Evolutionary conservation across 1,140 invertebrate genomes (phyloP).

Genomic region (Procambarus clarkii): DNA sequence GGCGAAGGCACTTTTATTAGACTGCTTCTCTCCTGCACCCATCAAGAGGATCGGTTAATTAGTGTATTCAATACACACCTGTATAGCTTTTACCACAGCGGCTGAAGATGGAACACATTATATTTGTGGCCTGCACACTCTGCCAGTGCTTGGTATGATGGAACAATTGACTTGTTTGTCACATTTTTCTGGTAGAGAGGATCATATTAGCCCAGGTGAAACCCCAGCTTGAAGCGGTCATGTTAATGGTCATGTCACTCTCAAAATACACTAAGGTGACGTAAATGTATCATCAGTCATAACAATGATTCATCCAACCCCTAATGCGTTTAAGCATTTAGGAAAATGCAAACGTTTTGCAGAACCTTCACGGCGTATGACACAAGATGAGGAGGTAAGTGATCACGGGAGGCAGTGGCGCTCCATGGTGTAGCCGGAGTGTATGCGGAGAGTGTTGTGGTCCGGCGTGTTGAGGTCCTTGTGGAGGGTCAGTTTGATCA

Average conservation of each 20-base stretch:
- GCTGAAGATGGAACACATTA: background rate
- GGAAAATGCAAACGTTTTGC: background rate
- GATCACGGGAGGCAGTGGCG: conserved; percentile 33
- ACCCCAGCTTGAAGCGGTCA: background rate
- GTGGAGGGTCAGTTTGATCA: conserved; percentile 41
- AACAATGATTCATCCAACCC: background rate
- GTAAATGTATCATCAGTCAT: background rate
- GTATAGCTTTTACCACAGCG: no score
- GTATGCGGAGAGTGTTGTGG: conserved; percentile 16
- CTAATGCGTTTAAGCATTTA: background rate
- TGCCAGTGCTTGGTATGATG: background rate
- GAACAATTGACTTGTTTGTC: background rate
- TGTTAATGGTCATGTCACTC: background rate
- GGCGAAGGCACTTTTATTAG: background rate
- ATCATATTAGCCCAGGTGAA: background rate
- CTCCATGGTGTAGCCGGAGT: conserved; percentile 44
- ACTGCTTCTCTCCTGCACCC: background rate
- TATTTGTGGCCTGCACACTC: background rate
- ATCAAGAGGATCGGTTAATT: background rate
- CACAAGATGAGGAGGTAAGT: background rate
- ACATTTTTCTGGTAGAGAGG: background rate
- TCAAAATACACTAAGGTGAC: background rate
- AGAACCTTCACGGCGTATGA: background rate
- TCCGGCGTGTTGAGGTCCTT: conserved; percentile 9
- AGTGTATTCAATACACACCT: no score